Conservation (phyloP, 2,797 vertebrate species). For the Phrynocephalus guinanensis region DNA sequence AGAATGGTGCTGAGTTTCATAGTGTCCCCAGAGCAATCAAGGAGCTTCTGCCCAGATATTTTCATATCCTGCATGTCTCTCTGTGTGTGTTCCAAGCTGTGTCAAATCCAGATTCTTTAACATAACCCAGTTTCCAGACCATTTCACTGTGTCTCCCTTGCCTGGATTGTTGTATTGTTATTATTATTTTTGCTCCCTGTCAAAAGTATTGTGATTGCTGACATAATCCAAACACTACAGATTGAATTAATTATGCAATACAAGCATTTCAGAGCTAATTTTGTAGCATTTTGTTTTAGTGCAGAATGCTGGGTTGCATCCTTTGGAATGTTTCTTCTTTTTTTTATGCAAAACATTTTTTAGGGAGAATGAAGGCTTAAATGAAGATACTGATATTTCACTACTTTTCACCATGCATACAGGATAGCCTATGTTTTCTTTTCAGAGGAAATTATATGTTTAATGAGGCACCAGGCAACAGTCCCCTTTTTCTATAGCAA, state of each 20-base stretch:
- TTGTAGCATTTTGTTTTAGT: slow-evolving; percentile 15
- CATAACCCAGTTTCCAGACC: slow-evolving; percentile 22
- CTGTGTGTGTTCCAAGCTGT: background rate
- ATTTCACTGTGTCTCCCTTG: background rate
- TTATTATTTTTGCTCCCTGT: background rate
- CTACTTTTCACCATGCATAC: background rate
- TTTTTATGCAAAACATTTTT: background rate
- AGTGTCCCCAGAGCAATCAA: slow-evolving; percentile 52
- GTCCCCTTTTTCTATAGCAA: background rate
- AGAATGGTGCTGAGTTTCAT: slow-evolving; percentile 46
- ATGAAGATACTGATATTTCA: background rate
- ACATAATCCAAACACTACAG: slow-evolving; percentile 20
- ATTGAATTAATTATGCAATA: slow-evolving; percentile 30
- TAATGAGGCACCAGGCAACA: too few species aligned
- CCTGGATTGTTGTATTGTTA: background rate
- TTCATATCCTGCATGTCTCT: slow-evolving; percentile 37
- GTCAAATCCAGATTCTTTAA: slow-evolving; percentile 27
- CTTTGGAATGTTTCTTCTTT: background rate
- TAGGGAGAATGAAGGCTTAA: background rate
- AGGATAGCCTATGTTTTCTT: background rate
- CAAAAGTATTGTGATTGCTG: slow-evolving; percentile 25
- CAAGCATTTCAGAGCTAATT: slow-evolving; percentile 23
- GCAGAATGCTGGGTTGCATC: background rate
- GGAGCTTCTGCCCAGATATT: slow-evolving; percentile 35
- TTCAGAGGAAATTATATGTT: background rate